Evolutionary conservation across 2,888 invertebrate genomes (phyloP).

Genomic region (Cheilosia pagana): DNA sequence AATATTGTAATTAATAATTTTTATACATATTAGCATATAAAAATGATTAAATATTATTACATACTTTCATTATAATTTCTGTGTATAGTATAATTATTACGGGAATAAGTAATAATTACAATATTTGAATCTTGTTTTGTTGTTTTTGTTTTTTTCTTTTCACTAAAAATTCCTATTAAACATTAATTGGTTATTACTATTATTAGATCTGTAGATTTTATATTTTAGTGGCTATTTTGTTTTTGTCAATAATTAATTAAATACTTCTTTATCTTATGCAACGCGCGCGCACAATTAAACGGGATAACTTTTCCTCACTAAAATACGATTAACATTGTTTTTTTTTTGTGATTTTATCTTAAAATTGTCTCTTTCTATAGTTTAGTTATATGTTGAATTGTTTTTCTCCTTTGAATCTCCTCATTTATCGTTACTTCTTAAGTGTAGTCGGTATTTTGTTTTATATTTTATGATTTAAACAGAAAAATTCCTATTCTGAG

Average conservation of each 20-base stretch:
- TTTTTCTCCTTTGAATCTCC: constrained; percentile 1
- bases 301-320: constrained; percentile 59
- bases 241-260: constrained; percentile 45
- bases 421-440: neutral
- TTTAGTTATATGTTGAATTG: constrained; percentile 34
- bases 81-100: constrained; percentile 71
- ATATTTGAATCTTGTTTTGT: constrained; percentile 29
- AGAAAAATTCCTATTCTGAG: constrained; percentile 57
- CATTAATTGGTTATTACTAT: constrained; percentile 70
- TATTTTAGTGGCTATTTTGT: constrained; percentile 62
- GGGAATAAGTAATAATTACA: constrained; percentile 65
- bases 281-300: constrained; percentile 58
- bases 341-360: neutral
- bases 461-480: constrained; percentile 29
- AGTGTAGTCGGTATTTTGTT: constrained; percentile 29
- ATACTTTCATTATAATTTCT: constrained; percentile 42
- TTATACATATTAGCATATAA: constrained; percentile 69
- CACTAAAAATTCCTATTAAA: constrained; percentile 71
- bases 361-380: constrained; percentile 19
- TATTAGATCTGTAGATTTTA: constrained; percentile 66
- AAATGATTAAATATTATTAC: constrained; percentile 72
- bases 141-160: constrained; percentile 30
- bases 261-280: constrained; percentile 46
- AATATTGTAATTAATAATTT: constrained; percentile 65
- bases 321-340: constrained; percentile 57